A percentile compares a stretch with the other conserved stretches of the same genome.
These are phyloP conservation scores for Tympanoctomys barrerae DNA, from an alignment of 2,797 vertebrate species.

Conservation along the genomic window DNA sequence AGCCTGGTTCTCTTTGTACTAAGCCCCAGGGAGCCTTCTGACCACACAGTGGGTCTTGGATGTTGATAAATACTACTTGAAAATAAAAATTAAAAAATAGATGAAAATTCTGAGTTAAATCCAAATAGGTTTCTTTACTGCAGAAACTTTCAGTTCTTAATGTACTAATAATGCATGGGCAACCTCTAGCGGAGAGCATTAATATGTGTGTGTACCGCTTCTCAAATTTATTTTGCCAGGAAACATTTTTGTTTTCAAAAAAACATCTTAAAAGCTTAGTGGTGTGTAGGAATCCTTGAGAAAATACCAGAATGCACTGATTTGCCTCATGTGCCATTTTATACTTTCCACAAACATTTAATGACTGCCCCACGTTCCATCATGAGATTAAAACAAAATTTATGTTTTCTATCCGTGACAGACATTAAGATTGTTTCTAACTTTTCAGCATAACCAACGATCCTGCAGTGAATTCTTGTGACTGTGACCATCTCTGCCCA, in stretches of 20 bases:
- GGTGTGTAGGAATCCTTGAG: neutral
- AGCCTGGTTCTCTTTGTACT: neutral
- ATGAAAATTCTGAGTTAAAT: conserved; percentile 34
- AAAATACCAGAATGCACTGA: neutral
- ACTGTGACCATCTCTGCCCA: neutral
- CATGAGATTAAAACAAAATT: neutral
- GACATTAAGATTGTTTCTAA: neutral
- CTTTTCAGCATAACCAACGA: neutral
- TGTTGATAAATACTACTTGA: neutral
- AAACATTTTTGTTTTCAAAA: neutral
- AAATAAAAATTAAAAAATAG: neutral
- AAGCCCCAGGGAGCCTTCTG: neutral
- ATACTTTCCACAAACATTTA: neutral
- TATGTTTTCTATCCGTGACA: neutral
- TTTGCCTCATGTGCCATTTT: neutral
- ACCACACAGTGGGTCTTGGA: neutral
- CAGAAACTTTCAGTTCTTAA: neutral
- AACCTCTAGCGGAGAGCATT: neutral
- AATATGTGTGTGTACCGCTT: neutral
- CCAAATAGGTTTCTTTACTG: neutral
- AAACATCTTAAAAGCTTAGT: neutral
- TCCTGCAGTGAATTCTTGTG: conserved; percentile 33
- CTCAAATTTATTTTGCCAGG: conserved; percentile 7
- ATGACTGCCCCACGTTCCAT: neutral
- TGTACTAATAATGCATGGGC: neutral